Base-by-base conservation (phyloP, 2,888 invertebrate genomes). In the Fragum fragum region DNA sequence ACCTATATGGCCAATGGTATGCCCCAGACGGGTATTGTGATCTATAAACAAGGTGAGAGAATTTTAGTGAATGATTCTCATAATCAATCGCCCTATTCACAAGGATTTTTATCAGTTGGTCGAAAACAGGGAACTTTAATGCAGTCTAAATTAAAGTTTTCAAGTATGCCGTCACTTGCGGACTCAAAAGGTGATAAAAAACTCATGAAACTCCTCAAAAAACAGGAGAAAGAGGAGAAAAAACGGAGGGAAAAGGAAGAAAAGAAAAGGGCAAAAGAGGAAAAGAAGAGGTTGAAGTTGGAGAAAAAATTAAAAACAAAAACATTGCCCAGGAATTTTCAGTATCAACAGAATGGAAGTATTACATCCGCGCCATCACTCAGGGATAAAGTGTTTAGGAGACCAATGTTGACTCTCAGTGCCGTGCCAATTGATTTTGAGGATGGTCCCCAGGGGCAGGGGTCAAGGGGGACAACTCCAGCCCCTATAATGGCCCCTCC, bases 341-440 rank as follows among this genome's bases (percentile, higher is more conserved):
- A 85, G 16, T 90, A 89, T 81, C 79, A 85, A 28, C 68, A 86
- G 28, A 88, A 86, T 52, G 85, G 85, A 32, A 59, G 83, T 29
- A 87, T 90, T 39, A 16, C 47, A 3, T 28, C 32, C 2, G 23
- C 55, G 14, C 18, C 32, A 2, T 53, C 70, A 18, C 18, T 53
- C 16, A 26, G 53, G 21, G 89, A 91, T 70, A 76, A 83, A 47
- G 88, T 91, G 59, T 91, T 90, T 82, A 42, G 82, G 16, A 76
- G 90, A 75, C 90, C 90, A 7, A 77, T 83, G 57, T 81, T 91
- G 21, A 83, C 87, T 23, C 68, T 90, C 47, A 88, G 82, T 29
- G 88, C 91, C 0, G 92, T 92, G 52, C 90, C 90, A 14, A 91
- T 91, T 29, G 91, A 91, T 29, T 89, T 89, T 73, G 90, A 90